phyloP scores from a whole-genome alignment of 2,888 invertebrate species.

The Ophion ellenae region DNA sequence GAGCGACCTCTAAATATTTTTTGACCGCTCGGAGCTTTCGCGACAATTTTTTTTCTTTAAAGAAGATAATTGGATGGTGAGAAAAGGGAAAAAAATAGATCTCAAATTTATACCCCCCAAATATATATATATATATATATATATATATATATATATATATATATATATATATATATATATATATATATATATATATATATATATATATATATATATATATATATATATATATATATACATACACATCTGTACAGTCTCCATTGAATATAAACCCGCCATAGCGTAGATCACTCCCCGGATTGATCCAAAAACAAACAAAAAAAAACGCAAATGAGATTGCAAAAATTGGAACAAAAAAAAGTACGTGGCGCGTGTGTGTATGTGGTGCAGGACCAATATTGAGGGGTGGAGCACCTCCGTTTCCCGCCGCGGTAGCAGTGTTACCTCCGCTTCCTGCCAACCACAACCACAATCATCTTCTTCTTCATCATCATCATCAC shows the following conservation, averaged over 20 bases:
- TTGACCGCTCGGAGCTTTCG: too few species aligned
- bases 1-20: too few species aligned
- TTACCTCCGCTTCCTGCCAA: conserved; percentile 85
- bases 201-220: too few species aligned
- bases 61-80: too few species aligned
- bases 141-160: too few species aligned
- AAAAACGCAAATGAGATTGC: conserved; percentile 8
- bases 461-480: conserved; percentile 80
- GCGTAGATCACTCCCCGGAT: conserved; percentile 10
- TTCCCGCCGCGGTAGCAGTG: conserved; percentile 87
- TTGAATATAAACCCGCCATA: conserved; percentile 7
- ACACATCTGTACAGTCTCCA: neutral
- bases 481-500: conserved; percentile 75
- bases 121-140: neutral
- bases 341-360: conserved; percentile 60
- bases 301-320: conserved; percentile 56
- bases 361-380: conserved; percentile 75
- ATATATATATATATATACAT: neutral
- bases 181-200: neutral
- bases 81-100: too few species aligned
- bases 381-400: conserved; percentile 81
- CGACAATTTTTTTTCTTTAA: too few species aligned
- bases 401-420: conserved; percentile 83
- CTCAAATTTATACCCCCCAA: too few species aligned
- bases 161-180: neutral